phyloP scores from a whole-genome alignment of 2,888 invertebrate species.

The Drosophila mimetica region DNA sequence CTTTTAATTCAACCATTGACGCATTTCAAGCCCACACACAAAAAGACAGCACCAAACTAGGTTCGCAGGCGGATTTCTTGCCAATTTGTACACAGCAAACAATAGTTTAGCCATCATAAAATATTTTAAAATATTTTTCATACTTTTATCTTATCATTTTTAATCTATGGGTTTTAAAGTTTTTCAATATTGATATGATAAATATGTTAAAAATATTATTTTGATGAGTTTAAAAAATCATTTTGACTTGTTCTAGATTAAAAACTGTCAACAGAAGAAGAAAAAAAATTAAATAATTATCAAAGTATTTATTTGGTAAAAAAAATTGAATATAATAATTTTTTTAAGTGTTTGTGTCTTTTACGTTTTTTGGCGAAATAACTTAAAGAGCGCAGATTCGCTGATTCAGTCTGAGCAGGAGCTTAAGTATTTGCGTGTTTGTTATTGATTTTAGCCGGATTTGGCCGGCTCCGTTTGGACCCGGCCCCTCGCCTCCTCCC shows the following conservation, averaged over 20 bases:
- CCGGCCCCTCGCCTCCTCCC: constrained; percentile 15
- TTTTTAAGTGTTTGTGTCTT: background rate
- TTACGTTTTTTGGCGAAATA: constrained; percentile 35
- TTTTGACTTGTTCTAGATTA: constrained; percentile 15
- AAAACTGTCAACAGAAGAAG: background rate
- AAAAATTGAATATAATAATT: no score
- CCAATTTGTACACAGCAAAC: constrained; percentile 17
- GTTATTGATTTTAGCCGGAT: constrained; percentile 76
- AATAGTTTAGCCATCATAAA: no score
- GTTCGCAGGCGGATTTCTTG: constrained; percentile 27
- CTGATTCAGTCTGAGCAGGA: constrained; percentile 56
- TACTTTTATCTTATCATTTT: constrained; percentile 1
- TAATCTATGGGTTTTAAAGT: background rate
- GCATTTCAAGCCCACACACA: constrained; percentile 36
- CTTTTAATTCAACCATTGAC: constrained; percentile 51
- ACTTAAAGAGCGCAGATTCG: constrained; percentile 25
- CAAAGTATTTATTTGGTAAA: background rate
- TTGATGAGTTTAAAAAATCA: constrained; percentile 19
- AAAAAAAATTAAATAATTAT: background rate
- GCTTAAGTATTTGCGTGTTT: constrained; percentile 64
- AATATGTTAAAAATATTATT: background rate
- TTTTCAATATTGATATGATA: constrained; percentile 5
- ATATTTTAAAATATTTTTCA: background rate
- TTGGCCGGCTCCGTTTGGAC: constrained; percentile 48
- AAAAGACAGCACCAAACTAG: constrained; percentile 43